Conservation (phyloP, 2,113 vertebrate genomes). For the Triplophysa tibetana region DNA sequence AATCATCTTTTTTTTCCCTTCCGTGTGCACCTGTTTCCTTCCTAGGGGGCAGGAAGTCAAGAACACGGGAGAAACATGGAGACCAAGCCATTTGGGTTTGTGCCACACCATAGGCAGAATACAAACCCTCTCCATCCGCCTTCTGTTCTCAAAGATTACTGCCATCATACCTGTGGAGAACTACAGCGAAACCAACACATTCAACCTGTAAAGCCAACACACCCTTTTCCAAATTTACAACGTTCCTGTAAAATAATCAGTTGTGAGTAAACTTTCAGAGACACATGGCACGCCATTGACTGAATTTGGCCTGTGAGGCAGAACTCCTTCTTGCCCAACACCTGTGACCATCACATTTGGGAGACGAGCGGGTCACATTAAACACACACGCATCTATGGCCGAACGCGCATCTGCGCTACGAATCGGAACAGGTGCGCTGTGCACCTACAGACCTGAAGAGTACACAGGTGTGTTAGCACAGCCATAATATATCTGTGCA, state of each 20-base stretch:
- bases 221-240: not conserved
- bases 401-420: constrained; percentile 25
- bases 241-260: too few relatives aligned
- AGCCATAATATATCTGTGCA: constrained; percentile 36
- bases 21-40: constrained; percentile 72
- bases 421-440: not conserved
- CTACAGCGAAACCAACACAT: not conserved
- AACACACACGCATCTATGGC: constrained; percentile 13
- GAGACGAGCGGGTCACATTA: constrained; percentile 26
- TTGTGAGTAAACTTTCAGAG: not conserved
- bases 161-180: not conserved
- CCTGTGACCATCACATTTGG: constrained; percentile 9
- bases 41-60: constrained; percentile 71
- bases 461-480: constrained; percentile 28
- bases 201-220: not conserved
- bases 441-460: constrained; percentile 18
- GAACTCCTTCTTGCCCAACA: constrained; percentile 4
- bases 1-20: constrained; percentile 38
- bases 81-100: constrained; percentile 62
- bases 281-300: not conserved
- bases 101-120: constrained; percentile 43
- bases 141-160: constrained; percentile 20
- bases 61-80: constrained; percentile 41
- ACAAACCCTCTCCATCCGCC: constrained; percentile 3
- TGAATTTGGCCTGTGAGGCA: constrained; percentile 1